phyloP scores from a whole-genome alignment of 2,797 vertebrate genomes.

The Platalea minor region DNA sequence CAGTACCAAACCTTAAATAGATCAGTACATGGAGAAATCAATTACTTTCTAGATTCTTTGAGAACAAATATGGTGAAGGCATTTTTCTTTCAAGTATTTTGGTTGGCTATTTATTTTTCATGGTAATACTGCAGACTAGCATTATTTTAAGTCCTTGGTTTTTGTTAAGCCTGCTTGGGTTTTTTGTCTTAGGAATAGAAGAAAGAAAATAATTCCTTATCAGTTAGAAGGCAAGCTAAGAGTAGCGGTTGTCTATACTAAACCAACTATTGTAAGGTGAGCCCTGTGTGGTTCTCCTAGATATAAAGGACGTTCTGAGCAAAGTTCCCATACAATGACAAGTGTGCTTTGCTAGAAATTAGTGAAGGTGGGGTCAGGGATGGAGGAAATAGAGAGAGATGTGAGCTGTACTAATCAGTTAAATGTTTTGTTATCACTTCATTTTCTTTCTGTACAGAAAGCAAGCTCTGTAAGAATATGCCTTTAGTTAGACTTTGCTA shows the following conservation, averaged over 20 bases:
- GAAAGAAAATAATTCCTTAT: background rate
- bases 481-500: background rate
- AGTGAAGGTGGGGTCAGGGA: background rate
- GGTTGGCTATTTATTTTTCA: background rate
- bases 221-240: background rate
- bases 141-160: background rate
- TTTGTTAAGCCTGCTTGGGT: background rate
- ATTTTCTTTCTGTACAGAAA: background rate
- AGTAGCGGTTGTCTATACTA: fast-evolving
- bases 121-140: background rate
- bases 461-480: background rate
- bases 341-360: background rate
- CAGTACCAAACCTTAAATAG: background rate
- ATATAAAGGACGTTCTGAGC: background rate
- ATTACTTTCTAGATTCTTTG: background rate
- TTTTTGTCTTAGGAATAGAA: background rate
- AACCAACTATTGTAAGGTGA: background rate
- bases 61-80: background rate
- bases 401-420: background rate
- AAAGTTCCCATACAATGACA: background rate
- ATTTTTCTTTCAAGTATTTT: background rate
- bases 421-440: background rate
- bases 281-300: background rate
- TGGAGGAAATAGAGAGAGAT: background rate
- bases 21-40: background rate